Evolutionary conservation across 2,797 vertebrate species (phyloP).

Genomic region (Cyclura pinguis): DNA sequence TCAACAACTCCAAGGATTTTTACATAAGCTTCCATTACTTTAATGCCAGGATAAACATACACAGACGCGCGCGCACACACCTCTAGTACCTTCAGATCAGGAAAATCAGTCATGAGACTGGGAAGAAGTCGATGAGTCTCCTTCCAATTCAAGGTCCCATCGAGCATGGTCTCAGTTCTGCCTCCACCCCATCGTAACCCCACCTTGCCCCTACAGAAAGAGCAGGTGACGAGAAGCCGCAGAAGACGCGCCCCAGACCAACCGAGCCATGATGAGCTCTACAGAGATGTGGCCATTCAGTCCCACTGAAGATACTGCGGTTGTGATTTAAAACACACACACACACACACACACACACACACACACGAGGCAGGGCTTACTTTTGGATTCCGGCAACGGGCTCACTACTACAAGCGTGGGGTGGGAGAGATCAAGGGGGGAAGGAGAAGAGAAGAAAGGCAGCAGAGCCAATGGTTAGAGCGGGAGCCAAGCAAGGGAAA

Average conservation of each 20-base stretch:
- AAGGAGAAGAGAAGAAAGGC: neutral
- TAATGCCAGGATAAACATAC: neutral
- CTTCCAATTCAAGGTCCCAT: neutral
- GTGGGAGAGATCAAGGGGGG: neutral
- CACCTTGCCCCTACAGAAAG: neutral
- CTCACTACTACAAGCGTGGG: neutral
- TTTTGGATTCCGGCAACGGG: neutral
- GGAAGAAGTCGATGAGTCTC: neutral
- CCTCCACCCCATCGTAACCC: too few species aligned
- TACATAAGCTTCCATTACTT: neutral
- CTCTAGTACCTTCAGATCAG: too few species aligned
- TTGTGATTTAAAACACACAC: neutral
- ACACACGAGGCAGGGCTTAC: neutral
- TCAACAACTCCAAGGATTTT: neutral
- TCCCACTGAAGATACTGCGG: neutral
- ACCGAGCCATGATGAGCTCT: too few species aligned
- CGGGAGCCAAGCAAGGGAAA: neutral
- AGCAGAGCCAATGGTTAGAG: neutral
- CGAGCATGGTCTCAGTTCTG: neutral
- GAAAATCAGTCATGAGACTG: neutral
- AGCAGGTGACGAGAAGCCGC: neutral
- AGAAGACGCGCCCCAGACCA: neutral
- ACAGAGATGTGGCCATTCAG: neutral
- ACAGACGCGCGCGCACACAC: too few species aligned
- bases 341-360: too few species aligned